phyloP scores from a whole-genome alignment of 2,888 invertebrate genomes.

The Cyclophora punctaria region DNA sequence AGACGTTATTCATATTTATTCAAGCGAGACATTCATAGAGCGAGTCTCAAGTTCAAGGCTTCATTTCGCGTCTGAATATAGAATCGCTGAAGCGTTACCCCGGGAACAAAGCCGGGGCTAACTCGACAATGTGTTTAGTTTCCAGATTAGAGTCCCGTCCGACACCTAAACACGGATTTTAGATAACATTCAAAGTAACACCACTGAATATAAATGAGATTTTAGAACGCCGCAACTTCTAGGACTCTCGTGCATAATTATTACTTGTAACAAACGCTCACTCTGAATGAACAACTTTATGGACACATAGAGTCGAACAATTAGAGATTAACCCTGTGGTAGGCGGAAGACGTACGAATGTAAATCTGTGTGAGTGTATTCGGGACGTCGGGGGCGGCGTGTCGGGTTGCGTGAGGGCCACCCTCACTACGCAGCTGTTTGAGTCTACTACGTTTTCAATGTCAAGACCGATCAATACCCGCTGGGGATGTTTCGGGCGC shows the following conservation, averaged over 20 bases:
- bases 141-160: conserved; percentile 69
- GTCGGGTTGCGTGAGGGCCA: conserved; percentile 46
- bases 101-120: conserved; percentile 60
- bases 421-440: conserved; percentile 69
- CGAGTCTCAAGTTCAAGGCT: conserved; percentile 32
- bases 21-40: conserved; percentile 22
- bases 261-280: conserved; percentile 50
- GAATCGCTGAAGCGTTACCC: conserved; percentile 36
- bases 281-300: conserved; percentile 54
- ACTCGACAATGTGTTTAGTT: conserved; percentile 73
- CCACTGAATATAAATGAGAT: conserved; percentile 74
- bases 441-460: conserved; percentile 71
- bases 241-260: conserved; percentile 66
- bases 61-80: conserved; percentile 37
- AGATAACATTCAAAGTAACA: conserved; percentile 73
- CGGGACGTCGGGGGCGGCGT: conserved; percentile 12
- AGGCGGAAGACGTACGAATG: conserved; percentile 2
- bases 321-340: conserved; percentile 14
- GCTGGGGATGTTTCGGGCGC: conserved; percentile 68
- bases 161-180: conserved; percentile 75
- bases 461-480: conserved; percentile 74
- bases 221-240: conserved; percentile 57
- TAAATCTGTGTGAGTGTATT: conserved; percentile 16
- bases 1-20: conserved; percentile 23
- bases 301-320: conserved; percentile 35